Base-by-base conservation (phyloP, 2,113 vertebrate species). In the Tupaia tana region DNA sequence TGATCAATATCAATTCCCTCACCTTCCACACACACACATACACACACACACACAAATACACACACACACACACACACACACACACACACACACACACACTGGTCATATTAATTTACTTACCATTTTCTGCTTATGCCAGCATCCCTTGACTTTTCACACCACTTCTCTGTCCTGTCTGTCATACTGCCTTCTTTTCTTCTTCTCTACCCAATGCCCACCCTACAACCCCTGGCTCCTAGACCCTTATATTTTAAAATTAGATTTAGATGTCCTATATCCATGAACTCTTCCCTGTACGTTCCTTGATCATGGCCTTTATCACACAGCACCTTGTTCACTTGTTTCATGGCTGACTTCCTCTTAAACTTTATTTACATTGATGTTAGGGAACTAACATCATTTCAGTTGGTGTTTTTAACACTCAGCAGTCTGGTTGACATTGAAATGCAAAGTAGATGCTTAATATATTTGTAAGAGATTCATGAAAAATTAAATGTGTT, bases 341-440 rank as follows among this genome's bases (percentile, higher is more conserved):
- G 78, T 83, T 58, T 69, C 18, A 86, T 66, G 77, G 67, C n/a
- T n/a, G 7, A 69, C 12, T 89, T 94, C 59, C 58, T n/a, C 18
- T 16, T 64, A 71, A 92, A 85, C 2, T 43, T 84, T 77, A 81
- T 80, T 9, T 4, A 80, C 0, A 27, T 54, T 70, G 14, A 73
- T 43, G 7, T 31, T 80, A 70, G 43, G 29, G 9, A 92, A 80
- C 29, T 54, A 52, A 64, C 0, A 67, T 43, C 52, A n/a, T 59
- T 69, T 83, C 6, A 74, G 7, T 87, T 82, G 91, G 7, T 25
- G 81, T 89, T 91, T 87, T 90, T 66, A 93, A 67, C 29, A 34
- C 3, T 88, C 64, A 52, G 7, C 14, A 75, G 24, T 59, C 18
- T 63, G 9, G 2, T 58, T 79, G 18, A 19, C 25, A 59, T 2